Evolutionary conservation across 1,140 invertebrate genomes (phyloP).

Genomic region (Drosophila sechellia): DNA sequence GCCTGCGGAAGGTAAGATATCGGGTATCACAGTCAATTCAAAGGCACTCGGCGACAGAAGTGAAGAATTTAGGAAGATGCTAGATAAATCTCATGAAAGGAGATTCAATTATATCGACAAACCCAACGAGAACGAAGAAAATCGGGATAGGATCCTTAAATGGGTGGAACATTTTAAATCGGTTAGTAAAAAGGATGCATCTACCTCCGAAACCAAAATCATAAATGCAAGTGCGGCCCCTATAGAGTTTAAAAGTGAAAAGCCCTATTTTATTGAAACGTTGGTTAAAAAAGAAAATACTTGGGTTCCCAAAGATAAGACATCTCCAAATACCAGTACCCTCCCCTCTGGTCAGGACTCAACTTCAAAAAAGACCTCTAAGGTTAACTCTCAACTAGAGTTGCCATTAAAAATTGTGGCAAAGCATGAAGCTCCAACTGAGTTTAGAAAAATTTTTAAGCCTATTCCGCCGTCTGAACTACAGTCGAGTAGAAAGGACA

Average conservation of each 20-base stretch:
- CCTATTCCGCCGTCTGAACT: not conserved
- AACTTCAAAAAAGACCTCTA: not conserved
- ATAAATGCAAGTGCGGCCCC: no score
- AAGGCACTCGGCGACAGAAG: not conserved
- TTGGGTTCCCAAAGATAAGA: not conserved
- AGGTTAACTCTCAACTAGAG: not conserved
- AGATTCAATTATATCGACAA: no score
- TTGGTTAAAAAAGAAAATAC: not conserved
- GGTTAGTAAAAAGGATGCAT: not conserved
- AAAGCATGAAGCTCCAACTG: not conserved
- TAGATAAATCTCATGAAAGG: not conserved
- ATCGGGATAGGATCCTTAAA: constrained; percentile 3
- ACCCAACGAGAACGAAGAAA: not conserved
- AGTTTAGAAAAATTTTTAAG: not conserved
- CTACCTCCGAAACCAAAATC: not conserved
- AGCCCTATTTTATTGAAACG: not conserved
- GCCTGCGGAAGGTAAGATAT: constrained; percentile 2
- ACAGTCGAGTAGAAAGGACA: not conserved
- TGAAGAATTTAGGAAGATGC: not conserved
- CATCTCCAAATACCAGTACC: no score
- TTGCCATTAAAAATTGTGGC: constrained; percentile 7
- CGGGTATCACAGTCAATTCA: no score
- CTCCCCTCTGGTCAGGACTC: not conserved
- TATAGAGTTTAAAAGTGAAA: not conserved
- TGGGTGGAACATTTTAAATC: constrained; percentile 24